Conservation (phyloP, 2,113 vertebrate genomes). For the Zosterops hypoxanthus region DNA sequence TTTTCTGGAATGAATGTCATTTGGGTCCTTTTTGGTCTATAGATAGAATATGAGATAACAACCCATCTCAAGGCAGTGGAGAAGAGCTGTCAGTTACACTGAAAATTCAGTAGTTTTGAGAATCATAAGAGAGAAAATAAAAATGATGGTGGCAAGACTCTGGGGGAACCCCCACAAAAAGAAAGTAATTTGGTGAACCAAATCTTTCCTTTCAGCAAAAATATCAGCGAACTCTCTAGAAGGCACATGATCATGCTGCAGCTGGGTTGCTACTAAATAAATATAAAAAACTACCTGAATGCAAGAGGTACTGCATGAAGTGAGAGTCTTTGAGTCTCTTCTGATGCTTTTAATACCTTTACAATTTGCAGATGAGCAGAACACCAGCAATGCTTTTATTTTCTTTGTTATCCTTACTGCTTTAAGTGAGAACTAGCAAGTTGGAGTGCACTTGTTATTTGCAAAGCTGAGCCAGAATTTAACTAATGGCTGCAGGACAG, state of each 20-base stretch:
- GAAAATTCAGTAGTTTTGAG: not conserved
- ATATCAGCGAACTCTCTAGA: not conserved
- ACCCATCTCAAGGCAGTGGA: not conserved
- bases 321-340: not conserved
- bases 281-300: not conserved
- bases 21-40: not conserved
- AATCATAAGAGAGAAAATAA: not conserved
- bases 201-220: not conserved
- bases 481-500: not conserved
- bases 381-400: not conserved
- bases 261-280: not conserved
- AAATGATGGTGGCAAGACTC: not conserved
- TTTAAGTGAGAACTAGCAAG: not conserved
- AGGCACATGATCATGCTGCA: not conserved
- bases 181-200: not conserved
- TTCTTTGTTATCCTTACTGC: not conserved
- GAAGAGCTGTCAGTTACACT: not conserved
- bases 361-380: not conserved
- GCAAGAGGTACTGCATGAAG: not conserved
- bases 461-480: not conserved
- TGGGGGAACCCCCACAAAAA: accelerated
- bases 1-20: not conserved
- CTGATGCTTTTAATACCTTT: not conserved
- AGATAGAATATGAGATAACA: constrained; percentile 13
- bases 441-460: not conserved